Conservation (phyloP, 2,113 vertebrate species). For the Zapornia atra region DNA sequence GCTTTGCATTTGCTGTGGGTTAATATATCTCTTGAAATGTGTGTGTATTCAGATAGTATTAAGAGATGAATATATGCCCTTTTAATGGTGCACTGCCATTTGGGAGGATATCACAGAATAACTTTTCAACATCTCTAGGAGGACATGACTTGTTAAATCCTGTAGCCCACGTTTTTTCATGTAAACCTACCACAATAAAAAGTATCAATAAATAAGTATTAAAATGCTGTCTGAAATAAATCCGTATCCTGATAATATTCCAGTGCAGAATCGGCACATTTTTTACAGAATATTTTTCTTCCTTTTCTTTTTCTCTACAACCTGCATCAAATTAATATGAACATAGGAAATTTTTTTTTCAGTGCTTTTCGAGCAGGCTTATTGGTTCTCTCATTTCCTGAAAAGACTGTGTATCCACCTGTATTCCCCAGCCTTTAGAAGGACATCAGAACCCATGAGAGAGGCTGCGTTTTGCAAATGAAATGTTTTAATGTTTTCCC, state of each 20-base stretch:
- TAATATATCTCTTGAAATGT: constrained; percentile 5
- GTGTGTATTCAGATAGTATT: background rate
- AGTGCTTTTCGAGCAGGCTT: constrained; percentile 57
- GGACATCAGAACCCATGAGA: constrained; percentile 58
- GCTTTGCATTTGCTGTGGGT: background rate
- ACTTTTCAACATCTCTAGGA: constrained; percentile 10
- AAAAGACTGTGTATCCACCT: constrained; percentile 46
- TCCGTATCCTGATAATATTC: background rate
- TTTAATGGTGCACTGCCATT: background rate
- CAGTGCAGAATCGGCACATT: background rate
- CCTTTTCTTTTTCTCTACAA: constrained; percentile 47
- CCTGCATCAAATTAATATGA: constrained; percentile 66
- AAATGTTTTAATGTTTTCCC: constrained; percentile 54
- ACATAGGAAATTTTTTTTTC: constrained; percentile 75
- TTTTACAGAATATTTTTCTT: constrained; percentile 32
- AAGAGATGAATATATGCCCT: constrained; percentile 24
- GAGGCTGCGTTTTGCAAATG: constrained; percentile 60
- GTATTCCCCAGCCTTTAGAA: constrained; percentile 51
- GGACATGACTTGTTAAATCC: constrained; percentile 5
- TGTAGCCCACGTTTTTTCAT: constrained; percentile 27
- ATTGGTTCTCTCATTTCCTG: constrained; percentile 52
- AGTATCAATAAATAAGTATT: constrained; percentile 27
- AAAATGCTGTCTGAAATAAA: constrained; percentile 49
- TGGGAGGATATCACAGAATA: background rate
- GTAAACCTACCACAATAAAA: constrained; percentile 19